phyloP scores from a whole-genome alignment of 2,888 invertebrate species.

The Cantharis nigra region DNA sequence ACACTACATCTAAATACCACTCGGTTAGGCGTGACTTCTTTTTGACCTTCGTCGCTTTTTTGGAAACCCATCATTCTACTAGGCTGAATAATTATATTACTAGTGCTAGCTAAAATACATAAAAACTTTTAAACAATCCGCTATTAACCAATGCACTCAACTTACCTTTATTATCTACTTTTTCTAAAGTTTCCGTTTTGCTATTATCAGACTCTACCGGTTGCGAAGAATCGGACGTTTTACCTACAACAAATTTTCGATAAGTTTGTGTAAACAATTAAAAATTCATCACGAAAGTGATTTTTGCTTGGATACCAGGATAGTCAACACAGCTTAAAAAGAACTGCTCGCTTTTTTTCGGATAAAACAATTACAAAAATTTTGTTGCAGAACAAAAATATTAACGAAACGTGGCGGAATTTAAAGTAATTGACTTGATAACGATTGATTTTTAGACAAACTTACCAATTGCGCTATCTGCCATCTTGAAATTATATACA shows the following conservation, averaged over 20 bases:
- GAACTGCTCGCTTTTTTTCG: background rate
- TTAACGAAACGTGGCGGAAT: background rate
- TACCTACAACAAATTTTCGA: background rate
- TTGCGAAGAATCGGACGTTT: background rate
- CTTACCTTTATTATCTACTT: background rate
- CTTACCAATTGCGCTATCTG: slow-evolving; percentile 42
- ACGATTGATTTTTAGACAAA: slow-evolving; percentile 27
- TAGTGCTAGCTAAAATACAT: background rate
- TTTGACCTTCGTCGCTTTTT: background rate
- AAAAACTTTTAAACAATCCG: background rate
- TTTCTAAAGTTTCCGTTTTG: background rate
- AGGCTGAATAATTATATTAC: background rate
- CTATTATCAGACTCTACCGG: background rate
- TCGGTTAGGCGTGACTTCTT: background rate
- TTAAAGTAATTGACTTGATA: background rate
- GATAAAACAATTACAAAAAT: background rate
- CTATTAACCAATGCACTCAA: background rate
- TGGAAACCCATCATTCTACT: background rate
- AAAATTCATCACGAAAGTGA: background rate
- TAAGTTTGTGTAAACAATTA: background rate
- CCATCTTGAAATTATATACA: slow-evolving; percentile 37
- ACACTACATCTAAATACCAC: slow-evolving; percentile 7
- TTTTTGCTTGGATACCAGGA: background rate
- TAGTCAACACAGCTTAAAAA: background rate
- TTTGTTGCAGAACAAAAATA: background rate